Evolutionary conservation across 2,888 invertebrate species (phyloP).

Genomic region (Rhingia rostrata): DNA sequence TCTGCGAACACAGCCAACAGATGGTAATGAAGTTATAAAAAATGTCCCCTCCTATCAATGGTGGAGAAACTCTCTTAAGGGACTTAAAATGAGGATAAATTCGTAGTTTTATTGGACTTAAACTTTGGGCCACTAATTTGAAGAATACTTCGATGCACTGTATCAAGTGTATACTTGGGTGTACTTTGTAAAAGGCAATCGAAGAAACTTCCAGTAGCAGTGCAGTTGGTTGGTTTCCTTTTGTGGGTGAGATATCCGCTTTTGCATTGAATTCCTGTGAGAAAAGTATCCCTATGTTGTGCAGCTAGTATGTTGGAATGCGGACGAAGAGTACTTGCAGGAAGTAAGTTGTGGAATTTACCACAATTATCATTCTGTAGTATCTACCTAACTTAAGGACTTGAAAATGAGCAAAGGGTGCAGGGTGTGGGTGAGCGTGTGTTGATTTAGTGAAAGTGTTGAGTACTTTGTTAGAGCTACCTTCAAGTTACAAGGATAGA

Average conservation of each 20-base stretch:
- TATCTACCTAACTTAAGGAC: background rate
- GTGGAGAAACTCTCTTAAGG: background rate
- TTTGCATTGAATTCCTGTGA: background rate
- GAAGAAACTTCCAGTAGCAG: background rate
- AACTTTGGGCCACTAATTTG: conserved; percentile 31
- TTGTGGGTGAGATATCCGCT: background rate
- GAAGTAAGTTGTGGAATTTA: conserved; percentile 41
- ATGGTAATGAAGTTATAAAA: conserved; percentile 11
- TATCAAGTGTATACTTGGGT: background rate
- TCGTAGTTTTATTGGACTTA: conserved; percentile 35
- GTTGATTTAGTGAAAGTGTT: conserved; percentile 4
- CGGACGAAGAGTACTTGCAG: background rate
- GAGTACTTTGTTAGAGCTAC: conserved; percentile 9
- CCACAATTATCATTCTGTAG: conserved; percentile 48
- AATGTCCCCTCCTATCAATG: conserved; percentile 18
- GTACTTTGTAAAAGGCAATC: too few species aligned
- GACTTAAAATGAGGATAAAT: background rate
- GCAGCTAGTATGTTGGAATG: background rate
- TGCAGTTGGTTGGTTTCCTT: background rate
- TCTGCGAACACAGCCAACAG: conserved; percentile 20
- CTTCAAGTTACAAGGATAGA: conserved; percentile 24
- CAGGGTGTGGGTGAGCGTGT: too few species aligned
- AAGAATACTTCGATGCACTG: conserved; percentile 5
- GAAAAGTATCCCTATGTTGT: background rate
- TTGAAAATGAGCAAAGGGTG: background rate